Base-by-base conservation (phyloP, 2,888 invertebrate genomes). In the Harmothoe impar region DNA sequence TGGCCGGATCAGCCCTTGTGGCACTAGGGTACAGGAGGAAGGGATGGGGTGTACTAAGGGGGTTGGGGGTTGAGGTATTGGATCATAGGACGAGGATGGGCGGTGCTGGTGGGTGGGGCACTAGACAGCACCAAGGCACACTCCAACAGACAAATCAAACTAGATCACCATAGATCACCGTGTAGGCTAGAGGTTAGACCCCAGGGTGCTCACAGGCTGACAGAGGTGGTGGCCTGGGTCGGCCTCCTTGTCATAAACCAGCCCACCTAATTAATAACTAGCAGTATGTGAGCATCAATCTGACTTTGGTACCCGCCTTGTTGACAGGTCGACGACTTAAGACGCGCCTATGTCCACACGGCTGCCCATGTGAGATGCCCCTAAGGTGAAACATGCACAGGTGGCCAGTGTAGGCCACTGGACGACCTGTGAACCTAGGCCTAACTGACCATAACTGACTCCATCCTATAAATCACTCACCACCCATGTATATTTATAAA, bases 221-320 rank as follows among this genome's bases (percentile, higher is more conserved):
- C 81, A 81, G 81, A 35, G 81, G 52, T 86, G 86, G 56, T 54
- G 33, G 86, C 52, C 86, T 15, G 86, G 20, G 86, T 25, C 86
- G 29, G 86, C 29, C 84, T 15, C 86, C 86, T 43, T 86, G 86
- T 86, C 86, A 86, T 54, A 86, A 86, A 56, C 29, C 56, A 86
- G 17, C 25, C 33, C 56, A 29, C 25, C 52, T 86, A 86, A 86
- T 86, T 86, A 86, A 86, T 86, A 86, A 86, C 52, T 86, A 86
- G 52, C 52, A 56, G 54, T 86, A 33, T 54, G 54, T 20, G 86
- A 25, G 86, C 54, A 86, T 86, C 86, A 86, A 86, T 86, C 86
- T 56, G 86, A 33, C 81, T 81, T 72, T 29, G 72, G 72, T 23
- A 15, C 29, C 72, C 29, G 72, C 29, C 72, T 25, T 31, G 31